Evolutionary conservation across 2,888 invertebrate species (phyloP).

Genomic region (Lysandra coridon): DNA sequence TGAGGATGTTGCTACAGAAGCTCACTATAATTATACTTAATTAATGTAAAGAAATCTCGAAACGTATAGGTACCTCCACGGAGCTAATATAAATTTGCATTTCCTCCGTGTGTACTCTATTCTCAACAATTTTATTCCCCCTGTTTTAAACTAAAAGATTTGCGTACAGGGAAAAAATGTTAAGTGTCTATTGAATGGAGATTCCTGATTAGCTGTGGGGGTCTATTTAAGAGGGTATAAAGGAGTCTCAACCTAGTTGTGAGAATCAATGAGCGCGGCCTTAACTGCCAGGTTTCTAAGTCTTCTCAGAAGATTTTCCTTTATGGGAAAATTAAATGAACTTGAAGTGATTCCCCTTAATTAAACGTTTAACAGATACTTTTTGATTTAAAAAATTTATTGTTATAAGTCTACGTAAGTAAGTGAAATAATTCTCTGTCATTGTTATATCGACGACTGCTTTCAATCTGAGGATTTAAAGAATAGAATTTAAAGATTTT

Average conservation of each 20-base stretch:
- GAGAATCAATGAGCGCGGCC: slow-evolving; percentile 8
- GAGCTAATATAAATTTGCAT: too few species aligned
- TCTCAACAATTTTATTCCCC: background rate
- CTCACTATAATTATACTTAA: too few species aligned
- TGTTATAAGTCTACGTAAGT: background rate
- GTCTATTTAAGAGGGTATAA: slow-evolving; percentile 22
- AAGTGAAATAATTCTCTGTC: background rate
- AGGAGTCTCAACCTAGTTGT: slow-evolving; percentile 20
- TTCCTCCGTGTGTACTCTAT: too few species aligned
- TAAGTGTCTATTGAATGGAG: slow-evolving; percentile 22
- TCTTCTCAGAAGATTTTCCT: background rate
- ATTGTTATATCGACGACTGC: background rate
- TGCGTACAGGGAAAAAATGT: slow-evolving; percentile 6
- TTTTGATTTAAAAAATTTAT: background rate
- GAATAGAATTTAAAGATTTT: too few species aligned
- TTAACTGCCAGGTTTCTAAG: slow-evolving; percentile 19
- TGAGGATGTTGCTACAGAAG: too few species aligned
- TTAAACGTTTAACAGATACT: background rate
- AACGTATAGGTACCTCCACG: too few species aligned
- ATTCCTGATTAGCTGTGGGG: slow-evolving; percentile 19
- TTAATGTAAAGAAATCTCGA: too few species aligned
- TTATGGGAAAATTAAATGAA: background rate
- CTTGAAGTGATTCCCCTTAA: background rate
- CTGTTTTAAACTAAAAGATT: slow-evolving; percentile 1
- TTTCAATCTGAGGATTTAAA: background rate